Base-by-base conservation (phyloP, 2,888 invertebrate genomes). In the Acronicta alni region DNA sequence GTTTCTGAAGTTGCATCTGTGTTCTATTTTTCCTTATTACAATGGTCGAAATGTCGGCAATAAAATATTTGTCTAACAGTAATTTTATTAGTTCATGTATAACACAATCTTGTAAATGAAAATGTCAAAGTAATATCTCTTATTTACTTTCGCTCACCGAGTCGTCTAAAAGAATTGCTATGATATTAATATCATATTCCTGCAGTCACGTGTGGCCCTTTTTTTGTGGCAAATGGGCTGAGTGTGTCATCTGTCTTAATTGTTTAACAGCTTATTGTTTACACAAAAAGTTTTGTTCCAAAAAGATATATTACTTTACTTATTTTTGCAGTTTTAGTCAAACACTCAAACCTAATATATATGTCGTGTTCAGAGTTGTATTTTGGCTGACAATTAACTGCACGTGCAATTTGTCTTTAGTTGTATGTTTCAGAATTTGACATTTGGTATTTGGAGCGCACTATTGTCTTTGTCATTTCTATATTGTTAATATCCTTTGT, bases 181-280 rank as follows among this genome's bases (percentile, higher is more conserved):
- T 83, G 85, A 86, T 85, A 86, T 88, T 86, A 60, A 58, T 70
- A 84, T 90, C 86, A 83, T 85, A 84, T 88, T 87, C 82, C 82
- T 75, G 75, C 77, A 79, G 83, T 84, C 85, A 85, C 87, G 85
- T 86, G 87, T 84, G 82, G 81, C 79, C n/a, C 63, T 75, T 87
- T 89, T 23, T 91, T 92, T 91, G 82, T 81, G 54, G 39, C 75
- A 80, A 84, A 82, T 82, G 80, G 82, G 60, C 68, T 58, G 69
- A 77, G 70, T 82, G 80, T 84, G 87, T 88, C 90, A 84, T 90
- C 86, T 82, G 86, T 86, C 87, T 88, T 88, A 88, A 91, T 92
- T 90, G 87, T 88, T 85, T 89, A 85, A 89, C 87, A 88, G 86
- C 82, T 84, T 82, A 81, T 85, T 84, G 81, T 86, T 83, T 80